Conservation (phyloP, 2,113 vertebrate genomes). For the Odocoileus virginianus region DNA sequence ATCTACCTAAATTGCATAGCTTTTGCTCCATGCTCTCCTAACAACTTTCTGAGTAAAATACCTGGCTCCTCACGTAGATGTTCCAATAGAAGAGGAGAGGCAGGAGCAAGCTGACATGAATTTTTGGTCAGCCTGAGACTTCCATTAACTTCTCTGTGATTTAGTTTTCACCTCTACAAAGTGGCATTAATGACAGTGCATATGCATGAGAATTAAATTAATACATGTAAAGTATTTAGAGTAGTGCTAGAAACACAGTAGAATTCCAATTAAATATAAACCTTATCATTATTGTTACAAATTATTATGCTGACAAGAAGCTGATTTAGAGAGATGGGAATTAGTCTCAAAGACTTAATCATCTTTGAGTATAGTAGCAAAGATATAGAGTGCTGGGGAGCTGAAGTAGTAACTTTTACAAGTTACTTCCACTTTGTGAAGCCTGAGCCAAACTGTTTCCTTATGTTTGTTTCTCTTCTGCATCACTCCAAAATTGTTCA, state of each 20-base stretch:
- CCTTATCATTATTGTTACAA: neutral
- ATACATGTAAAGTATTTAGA: neutral
- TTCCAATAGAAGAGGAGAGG: neutral
- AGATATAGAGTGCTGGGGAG: neutral
- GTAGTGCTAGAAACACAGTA: neutral
- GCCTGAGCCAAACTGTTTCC: neutral
- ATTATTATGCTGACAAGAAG: neutral
- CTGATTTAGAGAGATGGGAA: neutral
- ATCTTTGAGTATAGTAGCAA: neutral
- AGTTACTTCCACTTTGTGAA: neutral
- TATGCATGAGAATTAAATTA: neutral
- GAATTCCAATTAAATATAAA: neutral
- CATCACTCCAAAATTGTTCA: neutral
- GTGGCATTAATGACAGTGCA: neutral
- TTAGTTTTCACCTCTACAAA: neutral
- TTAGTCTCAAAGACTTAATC: neutral
- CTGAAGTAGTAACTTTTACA: neutral
- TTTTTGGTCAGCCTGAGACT: neutral
- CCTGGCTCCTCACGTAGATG: neutral
- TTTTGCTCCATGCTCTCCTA: neutral
- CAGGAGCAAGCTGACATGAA: neutral
- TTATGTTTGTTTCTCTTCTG: neutral
- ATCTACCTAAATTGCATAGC: neutral
- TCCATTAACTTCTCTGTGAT: neutral
- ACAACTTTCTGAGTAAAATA: neutral